phyloP scores from a whole-genome alignment of 2,888 invertebrate species.

The Brachynemurus nebulosus region DNA sequence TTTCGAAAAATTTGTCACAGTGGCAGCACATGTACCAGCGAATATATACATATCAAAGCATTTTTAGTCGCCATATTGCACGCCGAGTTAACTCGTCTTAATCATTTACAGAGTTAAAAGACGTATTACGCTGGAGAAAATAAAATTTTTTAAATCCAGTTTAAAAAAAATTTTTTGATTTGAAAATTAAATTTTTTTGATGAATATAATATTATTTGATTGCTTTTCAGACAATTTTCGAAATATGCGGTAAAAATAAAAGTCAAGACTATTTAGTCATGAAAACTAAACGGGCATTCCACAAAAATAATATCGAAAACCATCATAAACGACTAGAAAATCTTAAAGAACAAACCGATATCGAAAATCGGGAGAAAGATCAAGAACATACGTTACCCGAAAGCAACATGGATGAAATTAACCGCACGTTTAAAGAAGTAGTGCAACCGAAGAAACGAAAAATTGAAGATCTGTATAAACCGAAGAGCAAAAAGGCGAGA shows the following conservation, averaged over 20 bases:
- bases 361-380: constrained; percentile 27
- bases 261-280: constrained; percentile 68
- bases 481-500: constrained; percentile 39
- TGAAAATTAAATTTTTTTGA: no score
- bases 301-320: constrained; percentile 43
- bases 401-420: constrained; percentile 39
- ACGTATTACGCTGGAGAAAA: no score
- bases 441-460: constrained; percentile 41
- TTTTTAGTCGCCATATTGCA: no score
- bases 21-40: no score
- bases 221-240: constrained; percentile 77
- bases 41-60: no score
- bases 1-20: no score
- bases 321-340: constrained; percentile 32
- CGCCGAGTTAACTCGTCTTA: no score
- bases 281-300: constrained; percentile 70
- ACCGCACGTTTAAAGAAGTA: constrained; percentile 40
- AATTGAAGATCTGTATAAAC: constrained; percentile 40
- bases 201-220: no score
- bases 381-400: constrained; percentile 26
- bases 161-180: no score
- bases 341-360: constrained; percentile 26
- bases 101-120: no score
- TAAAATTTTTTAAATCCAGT: no score
- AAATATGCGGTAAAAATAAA: constrained; percentile 69